Evolutionary conservation across 2,888 invertebrate genomes (phyloP), one percentile per base, ranked within the genome.

Genomic region (Noctua fimbriata): DNA sequence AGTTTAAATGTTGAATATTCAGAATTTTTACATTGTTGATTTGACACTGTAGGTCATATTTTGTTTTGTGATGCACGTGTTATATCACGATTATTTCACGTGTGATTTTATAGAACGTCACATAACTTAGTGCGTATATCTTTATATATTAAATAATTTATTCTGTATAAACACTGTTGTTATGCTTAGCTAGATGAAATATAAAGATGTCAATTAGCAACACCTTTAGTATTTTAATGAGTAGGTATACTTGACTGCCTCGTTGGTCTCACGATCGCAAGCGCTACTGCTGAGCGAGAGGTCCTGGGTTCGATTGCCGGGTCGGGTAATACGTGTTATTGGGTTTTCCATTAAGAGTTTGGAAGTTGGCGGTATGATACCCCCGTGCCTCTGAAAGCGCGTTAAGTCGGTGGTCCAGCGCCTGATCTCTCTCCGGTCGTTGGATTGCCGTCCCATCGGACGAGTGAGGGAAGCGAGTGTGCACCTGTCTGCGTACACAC

Each of bases 51-150:
- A 77, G 70, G 66, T 82, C 66, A 32, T n/a, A 66, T 65, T 21
- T 55, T 52, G 24, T 60, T 60, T 70, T 28, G 7, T 47, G 18
- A 14, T 18, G 1, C 16, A 65, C 32, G 41, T 49, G 32, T 63
- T 47, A 14, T 18, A n/a, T 58, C 76, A 70, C 69, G 65, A 41
- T 66, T 66, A 66, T 36, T 58, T 49, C 69, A 81, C 55, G 81
- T 81, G 76, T 32, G 28, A 32, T 69, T 75, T 69, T 69, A 24
- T 24, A 5, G 16, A 41, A 41, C 47, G 63, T 69, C 55, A 81
- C n/a, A 49, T 36, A 55, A 21, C 36, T 49, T 52, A 60, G 21
- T 74, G 36, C 16, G 4, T 60, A 28, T 12, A 32, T 18, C 9
- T 18, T 47, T 18, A 76, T 1, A 1, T 10, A 10, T 52, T 28